Conservation (phyloP, 2,888 invertebrate species). For the Melipona bicolor region DNA sequence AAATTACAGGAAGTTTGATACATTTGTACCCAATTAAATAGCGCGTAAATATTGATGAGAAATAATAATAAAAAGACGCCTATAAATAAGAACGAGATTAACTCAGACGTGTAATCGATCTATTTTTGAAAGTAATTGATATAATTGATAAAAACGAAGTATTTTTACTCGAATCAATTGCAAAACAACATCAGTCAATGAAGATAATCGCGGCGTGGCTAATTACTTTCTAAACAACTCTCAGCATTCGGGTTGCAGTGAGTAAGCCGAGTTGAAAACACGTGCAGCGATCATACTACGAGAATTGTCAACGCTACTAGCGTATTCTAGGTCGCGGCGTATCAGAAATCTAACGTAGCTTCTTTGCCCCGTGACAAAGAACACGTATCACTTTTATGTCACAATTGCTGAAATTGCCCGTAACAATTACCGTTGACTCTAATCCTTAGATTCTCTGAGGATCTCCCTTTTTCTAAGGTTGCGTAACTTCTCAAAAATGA, state of each 20-base stretch:
- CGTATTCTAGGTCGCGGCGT: neutral
- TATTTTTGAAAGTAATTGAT: neutral
- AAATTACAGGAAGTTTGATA: no score
- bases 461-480: no score
- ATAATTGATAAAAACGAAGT: neutral
- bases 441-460: neutral
- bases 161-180: neutral
- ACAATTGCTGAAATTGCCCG: neutral
- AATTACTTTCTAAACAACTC: conserved; percentile 25
- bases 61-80: neutral
- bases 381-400: conserved; percentile 28
- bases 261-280: conserved; percentile 2
- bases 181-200: neutral
- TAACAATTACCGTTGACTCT: neutral
- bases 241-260: neutral
- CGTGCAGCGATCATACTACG: neutral
- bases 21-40: no score
- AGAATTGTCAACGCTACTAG: neutral
- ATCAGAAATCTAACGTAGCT: conserved; percentile 1
- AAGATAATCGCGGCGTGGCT: conserved; percentile 24
- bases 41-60: neutral
- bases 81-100: neutral
- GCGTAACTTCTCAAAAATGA: neutral
- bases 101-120: neutral
- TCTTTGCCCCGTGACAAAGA: neutral